Conservation (phyloP, 2,113 vertebrate species). For the Carassius gibelio region DNA sequence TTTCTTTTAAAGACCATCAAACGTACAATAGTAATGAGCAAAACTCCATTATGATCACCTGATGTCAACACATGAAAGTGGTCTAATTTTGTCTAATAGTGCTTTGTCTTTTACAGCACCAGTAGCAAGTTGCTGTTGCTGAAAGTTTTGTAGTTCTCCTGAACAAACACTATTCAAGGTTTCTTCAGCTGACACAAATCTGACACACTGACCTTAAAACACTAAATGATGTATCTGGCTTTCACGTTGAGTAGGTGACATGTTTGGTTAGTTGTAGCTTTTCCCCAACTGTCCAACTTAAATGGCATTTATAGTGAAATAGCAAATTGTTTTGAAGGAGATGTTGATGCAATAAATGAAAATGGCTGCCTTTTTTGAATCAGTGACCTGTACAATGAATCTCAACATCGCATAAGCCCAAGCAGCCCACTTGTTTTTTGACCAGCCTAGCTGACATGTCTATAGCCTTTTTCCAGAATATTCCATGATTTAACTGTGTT, state of each 20-base stretch:
- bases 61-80: neutral
- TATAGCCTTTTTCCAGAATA: neutral
- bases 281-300: constrained; percentile 48
- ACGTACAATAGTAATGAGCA: neutral
- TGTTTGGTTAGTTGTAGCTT: constrained; percentile 46
- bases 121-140: neutral
- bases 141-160: constrained; percentile 29
- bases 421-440: constrained; percentile 15
- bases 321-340: constrained; percentile 53
- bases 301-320: constrained; percentile 2
- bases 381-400: constrained; percentile 26
- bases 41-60: neutral
- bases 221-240: constrained; percentile 42
- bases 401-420: constrained; percentile 10
- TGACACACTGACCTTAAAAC: constrained; percentile 50
- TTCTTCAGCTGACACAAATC: constrained; percentile 49
- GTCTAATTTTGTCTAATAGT: neutral
- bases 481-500: neutral
- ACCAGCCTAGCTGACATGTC: neutral
- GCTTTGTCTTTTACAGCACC: neutral
- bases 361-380: constrained; percentile 52
- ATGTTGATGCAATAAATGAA: constrained; percentile 47
- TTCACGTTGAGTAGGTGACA: constrained; percentile 47
- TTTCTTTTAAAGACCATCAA: neutral
- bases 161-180: constrained; percentile 37